Conservation (phyloP, 2,797 vertebrate species). For the Xenops minutus region DNA sequence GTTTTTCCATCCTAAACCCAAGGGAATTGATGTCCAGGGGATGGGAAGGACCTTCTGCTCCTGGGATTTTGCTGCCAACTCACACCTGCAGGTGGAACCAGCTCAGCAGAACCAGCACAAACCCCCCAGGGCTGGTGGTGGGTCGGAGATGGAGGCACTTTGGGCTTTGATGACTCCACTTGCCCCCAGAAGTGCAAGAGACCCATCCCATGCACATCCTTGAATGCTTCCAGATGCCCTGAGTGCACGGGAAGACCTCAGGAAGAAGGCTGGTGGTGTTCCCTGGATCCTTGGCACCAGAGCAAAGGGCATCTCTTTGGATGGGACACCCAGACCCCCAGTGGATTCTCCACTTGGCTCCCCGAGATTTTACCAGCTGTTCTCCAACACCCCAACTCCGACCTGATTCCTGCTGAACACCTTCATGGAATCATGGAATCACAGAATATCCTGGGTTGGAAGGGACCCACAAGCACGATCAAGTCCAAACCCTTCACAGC, state of each 20-base stretch:
- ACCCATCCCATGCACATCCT: background rate
- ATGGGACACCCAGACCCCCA: background rate
- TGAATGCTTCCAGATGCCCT: fast-evolving
- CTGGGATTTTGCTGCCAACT: background rate
- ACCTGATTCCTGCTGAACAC: background rate
- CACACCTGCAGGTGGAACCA: background rate
- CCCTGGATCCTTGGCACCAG: too few species aligned
- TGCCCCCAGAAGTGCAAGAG: fast-evolving
- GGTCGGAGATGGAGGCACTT: background rate
- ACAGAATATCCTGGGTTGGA: fast-evolving
- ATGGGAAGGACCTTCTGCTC: background rate
- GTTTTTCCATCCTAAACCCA: background rate
- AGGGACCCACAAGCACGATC: background rate
- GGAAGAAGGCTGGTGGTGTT: background rate
- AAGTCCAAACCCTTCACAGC: background rate
- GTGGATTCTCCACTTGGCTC: background rate
- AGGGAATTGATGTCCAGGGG: background rate
- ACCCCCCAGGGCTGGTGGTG: fast-evolving
- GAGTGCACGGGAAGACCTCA: background rate
- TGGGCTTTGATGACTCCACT: fast-evolving
- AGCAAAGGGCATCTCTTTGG: background rate
- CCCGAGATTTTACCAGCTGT: background rate
- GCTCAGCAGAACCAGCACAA: background rate
- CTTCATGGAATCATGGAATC: background rate
- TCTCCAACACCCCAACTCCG: background rate